phyloP scores from a whole-genome alignment of 1,140 invertebrate species.

The Periplaneta americana region DNA sequence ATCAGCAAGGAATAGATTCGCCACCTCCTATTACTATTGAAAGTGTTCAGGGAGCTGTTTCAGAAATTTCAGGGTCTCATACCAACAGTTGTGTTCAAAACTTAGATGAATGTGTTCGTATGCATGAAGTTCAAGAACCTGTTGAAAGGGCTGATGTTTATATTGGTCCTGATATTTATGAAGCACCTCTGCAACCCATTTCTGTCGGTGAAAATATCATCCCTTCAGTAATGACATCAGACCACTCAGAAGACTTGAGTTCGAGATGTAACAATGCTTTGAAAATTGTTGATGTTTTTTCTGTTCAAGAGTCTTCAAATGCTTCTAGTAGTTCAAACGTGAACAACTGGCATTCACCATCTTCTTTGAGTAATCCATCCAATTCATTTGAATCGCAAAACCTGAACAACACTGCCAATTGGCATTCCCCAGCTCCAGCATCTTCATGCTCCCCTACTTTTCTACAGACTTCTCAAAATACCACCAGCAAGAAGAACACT shows the following conservation, averaged over 20 bases:
- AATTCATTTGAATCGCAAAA: neutral
- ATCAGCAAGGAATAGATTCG: neutral
- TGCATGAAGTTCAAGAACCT: neutral
- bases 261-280: neutral
- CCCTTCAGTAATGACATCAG: too few relatives aligned
- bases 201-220: neutral
- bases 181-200: neutral
- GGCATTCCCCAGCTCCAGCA: neutral
- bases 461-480: neutral
- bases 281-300: neutral
- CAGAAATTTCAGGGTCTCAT: neutral
- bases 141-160: neutral
- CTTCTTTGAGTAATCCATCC: neutral
- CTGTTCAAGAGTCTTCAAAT: neutral
- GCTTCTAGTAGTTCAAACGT: neutral
- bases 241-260: neutral
- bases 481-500: neutral
- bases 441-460: neutral
- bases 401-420: neutral
- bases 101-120: neutral
- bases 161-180: neutral
- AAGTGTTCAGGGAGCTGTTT: neutral
- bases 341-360: neutral
- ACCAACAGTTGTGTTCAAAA: neutral
- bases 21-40: neutral